A percentile compares a stretch with the other conserved stretches of the same genome.
Evolutionary conservation across 2,113 vertebrate genomes (phyloP).

Genomic region (Petroica traversi): DNA sequence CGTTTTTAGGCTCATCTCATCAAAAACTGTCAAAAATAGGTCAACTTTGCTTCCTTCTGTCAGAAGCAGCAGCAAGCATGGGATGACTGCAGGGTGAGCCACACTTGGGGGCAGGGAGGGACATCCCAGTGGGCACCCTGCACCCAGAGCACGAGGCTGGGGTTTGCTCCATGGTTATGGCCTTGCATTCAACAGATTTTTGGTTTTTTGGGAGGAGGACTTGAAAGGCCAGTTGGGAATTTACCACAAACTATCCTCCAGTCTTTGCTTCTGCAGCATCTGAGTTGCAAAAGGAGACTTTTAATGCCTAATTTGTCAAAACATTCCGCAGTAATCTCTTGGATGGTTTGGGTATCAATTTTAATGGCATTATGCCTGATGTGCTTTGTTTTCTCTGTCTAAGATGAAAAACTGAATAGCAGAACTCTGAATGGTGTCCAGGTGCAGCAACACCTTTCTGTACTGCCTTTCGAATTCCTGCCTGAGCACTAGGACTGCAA

Average conservation of each 20-base stretch:
- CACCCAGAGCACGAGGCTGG: neutral
- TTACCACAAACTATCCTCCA: neutral
- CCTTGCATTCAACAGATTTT: neutral
- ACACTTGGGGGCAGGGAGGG: neutral
- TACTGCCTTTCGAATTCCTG: slow-evolving; percentile 34
- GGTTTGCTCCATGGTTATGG: neutral
- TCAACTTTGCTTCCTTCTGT: neutral
- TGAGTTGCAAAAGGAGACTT: neutral
- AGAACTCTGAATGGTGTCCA: slow-evolving; percentile 47
- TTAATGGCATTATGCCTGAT: neutral
- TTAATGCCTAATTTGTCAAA: neutral
- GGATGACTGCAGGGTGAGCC: neutral
- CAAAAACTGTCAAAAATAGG: slow-evolving; percentile 28
- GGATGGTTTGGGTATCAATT: neutral
- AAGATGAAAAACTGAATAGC: neutral
- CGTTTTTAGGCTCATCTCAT: neutral
- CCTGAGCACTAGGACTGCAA: slow-evolving; percentile 34
- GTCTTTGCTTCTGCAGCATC: neutral
- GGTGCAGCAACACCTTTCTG: slow-evolving; percentile 60
- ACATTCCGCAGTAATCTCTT: neutral
- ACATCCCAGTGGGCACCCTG: neutral
- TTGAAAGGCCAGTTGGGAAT: neutral
- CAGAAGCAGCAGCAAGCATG: neutral
- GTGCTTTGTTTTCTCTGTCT: neutral
- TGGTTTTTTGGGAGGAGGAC: neutral